Conservation (phyloP, 2,113 vertebrate genomes). For the Vireo altiloquus region DNA sequence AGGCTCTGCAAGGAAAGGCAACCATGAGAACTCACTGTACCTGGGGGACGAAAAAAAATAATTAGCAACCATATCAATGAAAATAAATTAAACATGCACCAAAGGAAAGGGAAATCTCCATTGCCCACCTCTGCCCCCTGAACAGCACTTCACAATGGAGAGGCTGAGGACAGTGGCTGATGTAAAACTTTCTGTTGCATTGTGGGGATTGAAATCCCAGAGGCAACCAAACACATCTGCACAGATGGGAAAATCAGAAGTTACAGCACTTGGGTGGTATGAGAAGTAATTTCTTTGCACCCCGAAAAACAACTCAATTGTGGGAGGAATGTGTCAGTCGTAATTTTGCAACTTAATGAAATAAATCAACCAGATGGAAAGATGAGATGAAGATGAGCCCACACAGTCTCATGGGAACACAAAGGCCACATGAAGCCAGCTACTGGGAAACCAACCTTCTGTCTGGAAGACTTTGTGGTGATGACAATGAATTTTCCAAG, state of each 20-base stretch:
- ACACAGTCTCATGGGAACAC: neutral
- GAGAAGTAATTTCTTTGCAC: constrained; percentile 44
- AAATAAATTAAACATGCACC: neutral
- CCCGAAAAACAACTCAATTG: constrained; percentile 17
- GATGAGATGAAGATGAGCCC: constrained; percentile 12
- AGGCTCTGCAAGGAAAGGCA: neutral
- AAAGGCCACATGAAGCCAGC: neutral
- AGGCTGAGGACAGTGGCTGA: neutral
- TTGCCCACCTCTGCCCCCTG: neutral
- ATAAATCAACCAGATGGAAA: constrained; percentile 57
- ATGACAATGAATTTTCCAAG: neutral
- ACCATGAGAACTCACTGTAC: neutral
- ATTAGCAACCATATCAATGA: neutral
- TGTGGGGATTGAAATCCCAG: neutral
- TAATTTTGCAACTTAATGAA: constrained; percentile 62
- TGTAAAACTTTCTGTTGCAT: neutral
- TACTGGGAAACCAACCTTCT: neutral
- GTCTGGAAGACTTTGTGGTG: neutral
- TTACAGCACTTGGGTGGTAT: constrained; percentile 21
- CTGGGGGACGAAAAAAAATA: neutral
- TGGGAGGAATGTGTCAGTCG: constrained; percentile 67
- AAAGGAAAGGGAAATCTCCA: neutral
- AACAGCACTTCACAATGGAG: neutral
- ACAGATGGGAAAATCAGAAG: constrained; percentile 61
- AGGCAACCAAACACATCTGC: constrained; percentile 27